Conservation (phyloP, 2,888 invertebrate genomes). For the Xanthia icteritia region DNA sequence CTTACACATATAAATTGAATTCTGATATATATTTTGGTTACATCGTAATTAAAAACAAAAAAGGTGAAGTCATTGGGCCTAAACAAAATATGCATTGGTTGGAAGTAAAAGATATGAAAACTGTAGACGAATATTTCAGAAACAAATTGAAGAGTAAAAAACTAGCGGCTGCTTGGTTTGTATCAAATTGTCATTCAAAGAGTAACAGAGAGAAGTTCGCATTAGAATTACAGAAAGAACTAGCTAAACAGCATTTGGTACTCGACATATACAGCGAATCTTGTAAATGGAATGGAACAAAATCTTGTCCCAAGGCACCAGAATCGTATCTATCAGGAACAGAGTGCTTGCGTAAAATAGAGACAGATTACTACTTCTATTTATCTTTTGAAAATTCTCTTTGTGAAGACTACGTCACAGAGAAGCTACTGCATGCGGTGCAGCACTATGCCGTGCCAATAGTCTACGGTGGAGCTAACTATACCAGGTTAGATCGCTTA, state of each 20-base stretch:
- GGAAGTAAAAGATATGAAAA: constrained; percentile 69
- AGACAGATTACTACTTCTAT: constrained; percentile 79
- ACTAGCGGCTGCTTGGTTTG: constrained; percentile 80
- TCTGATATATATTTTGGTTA: constrained; percentile 76
- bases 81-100: constrained; percentile 74
- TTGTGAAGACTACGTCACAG: constrained; percentile 81
- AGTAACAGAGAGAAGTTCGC: constrained; percentile 70
- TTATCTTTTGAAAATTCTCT: constrained; percentile 82
- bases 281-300: constrained; percentile 66
- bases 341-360: constrained; percentile 69
- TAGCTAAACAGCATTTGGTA: constrained; percentile 66
- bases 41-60: constrained; percentile 69
- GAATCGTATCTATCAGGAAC: neutral
- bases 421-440: constrained; percentile 79
- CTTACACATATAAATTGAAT: constrained; percentile 77
- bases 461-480: constrained; percentile 82
- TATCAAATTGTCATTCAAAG: constrained; percentile 75
- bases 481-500: constrained; percentile 73
- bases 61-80: constrained; percentile 72
- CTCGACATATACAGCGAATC: constrained; percentile 75
- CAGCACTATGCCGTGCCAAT: constrained; percentile 78
- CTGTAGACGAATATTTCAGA: constrained; percentile 67
- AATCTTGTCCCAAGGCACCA: constrained; percentile 12
- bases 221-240: constrained; percentile 62
- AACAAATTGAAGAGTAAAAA: constrained; percentile 70